These are phyloP conservation scores for Drosophila willistoni DNA, from an alignment of 1,140 invertebrate species.

Conservation along the genomic window DNA sequence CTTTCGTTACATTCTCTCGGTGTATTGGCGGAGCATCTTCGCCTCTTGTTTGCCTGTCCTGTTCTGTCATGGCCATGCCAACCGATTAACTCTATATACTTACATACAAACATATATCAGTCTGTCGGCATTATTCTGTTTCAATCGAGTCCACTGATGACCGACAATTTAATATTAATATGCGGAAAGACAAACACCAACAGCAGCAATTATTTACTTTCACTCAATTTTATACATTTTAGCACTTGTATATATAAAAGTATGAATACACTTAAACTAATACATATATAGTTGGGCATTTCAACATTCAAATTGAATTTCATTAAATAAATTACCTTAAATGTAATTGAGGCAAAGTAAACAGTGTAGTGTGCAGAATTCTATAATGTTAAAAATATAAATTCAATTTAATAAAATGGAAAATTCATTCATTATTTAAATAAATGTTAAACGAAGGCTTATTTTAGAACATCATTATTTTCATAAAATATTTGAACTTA, in stretches of 20 bases:
- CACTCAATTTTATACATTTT: not conserved
- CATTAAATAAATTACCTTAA: too few relatives aligned
- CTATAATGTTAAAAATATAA: too few relatives aligned
- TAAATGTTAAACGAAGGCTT: too few relatives aligned
- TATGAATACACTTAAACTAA: too few relatives aligned
- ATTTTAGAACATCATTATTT: too few relatives aligned
- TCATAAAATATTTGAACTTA: too few relatives aligned
- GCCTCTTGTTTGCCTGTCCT: slow-evolving; percentile 1
- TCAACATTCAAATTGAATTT: too few relatives aligned
- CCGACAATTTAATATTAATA: not conserved
- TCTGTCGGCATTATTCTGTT: not conserved
- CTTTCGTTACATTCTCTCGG: not conserved
- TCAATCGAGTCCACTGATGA: not conserved
- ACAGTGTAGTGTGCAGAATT: too few relatives aligned
- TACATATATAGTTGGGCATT: too few relatives aligned
- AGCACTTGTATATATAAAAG: not conserved
- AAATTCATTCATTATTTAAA: too few relatives aligned
- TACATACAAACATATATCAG: not conserved
- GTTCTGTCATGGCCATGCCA: not conserved
- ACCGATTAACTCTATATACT: not conserved
- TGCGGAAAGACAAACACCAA: not conserved
- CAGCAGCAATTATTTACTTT: slow-evolving; percentile 5
- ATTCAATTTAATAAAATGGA: too few relatives aligned
- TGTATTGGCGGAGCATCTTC: not conserved
- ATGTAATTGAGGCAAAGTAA: too few relatives aligned